Percentiles rank a stretch among this genome's conserved stretches.
These are phyloP conservation scores for Siniperca scherzeri DNA, from an alignment of 2,797 vertebrate species.

Conservation along the genomic window DNA sequence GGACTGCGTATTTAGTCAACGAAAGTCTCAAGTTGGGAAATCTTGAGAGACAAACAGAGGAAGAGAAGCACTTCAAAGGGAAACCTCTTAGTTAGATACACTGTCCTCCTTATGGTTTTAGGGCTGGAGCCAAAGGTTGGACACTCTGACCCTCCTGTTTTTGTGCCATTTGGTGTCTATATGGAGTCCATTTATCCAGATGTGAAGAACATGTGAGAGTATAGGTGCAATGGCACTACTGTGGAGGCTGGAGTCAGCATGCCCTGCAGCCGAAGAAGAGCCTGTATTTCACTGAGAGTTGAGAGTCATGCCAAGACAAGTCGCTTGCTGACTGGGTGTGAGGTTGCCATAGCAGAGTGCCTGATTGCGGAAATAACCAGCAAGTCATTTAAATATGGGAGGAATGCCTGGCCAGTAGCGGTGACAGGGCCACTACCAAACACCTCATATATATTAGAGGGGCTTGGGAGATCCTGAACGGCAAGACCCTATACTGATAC, in stretches of 20 bases:
- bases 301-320: constrained; percentile 8
- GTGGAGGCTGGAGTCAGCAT: constrained; percentile 22
- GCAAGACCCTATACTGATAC: background rate
- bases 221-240: constrained; percentile 1
- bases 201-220: constrained; percentile 6
- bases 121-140: background rate
- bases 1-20: background rate
- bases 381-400: constrained; percentile 9
- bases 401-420: background rate
- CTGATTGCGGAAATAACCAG: constrained; percentile 7
- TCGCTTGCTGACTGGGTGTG: background rate
- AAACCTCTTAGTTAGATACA: constrained; percentile 7
- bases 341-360: background rate
- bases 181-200: constrained; percentile 34
- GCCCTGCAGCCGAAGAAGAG: constrained; percentile 30
- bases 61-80: background rate
- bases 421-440: background rate
- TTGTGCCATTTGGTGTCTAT: constrained; percentile 3
- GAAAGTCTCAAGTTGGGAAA: background rate
- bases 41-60: background rate
- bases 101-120: constrained; percentile 1
- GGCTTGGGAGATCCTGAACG: background rate
- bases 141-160: constrained; percentile 8
- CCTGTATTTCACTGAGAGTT: constrained; percentile 10
- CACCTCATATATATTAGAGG: constrained; percentile 20